Evolutionary conservation across 2,888 invertebrate genomes (phyloP), one percentile per base, ranked within the genome.

Genomic region (Drosophila atripex): DNA sequence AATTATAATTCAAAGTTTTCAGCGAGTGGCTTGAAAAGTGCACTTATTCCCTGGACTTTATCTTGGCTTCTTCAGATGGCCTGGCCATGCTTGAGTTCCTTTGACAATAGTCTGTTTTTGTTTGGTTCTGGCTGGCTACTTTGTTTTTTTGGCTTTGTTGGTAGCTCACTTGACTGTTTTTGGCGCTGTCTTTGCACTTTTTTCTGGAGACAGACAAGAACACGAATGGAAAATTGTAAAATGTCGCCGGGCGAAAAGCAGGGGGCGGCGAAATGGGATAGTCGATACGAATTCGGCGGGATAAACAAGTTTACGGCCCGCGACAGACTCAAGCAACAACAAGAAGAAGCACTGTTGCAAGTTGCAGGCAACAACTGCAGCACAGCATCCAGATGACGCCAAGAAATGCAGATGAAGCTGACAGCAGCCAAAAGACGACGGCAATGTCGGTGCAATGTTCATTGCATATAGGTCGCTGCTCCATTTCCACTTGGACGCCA

Each of bases 201-300:
- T 61, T 47, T 21, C 52, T 35, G 21, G 43, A 21, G 76, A 52
- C 52, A 65, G 80, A 71, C 80, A 80, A 75, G 71, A 85, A 85
- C 87, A 87, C 86, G 86, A 82, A 85, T 82, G 82, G 64, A 82
- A 87, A 82, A 87, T 82, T 82, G 83, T 82, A 87, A 82, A 64
- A 87, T 87, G 82, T 82, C 88, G 82, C 86, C 79, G 73, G 76
- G 80, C 8, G 70, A 35, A 50, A 50, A 43, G 11, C 43, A 63
- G 28, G 64, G 51, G 28, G 64, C 64, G 61, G 76, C 43, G 71
- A 66, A 52, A 78, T 69, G 75, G 78, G 84, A 80, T 80, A 35
- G 87, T 84, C 85, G 77, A 68, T 70, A 41, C 64, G 53, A 55
- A 59, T 70, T 75, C 61, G 76, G 59, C 69, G 75, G 64, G 88